These are phyloP conservation scores for Dasyurus viverrinus DNA, from an alignment of 2,113 vertebrate genomes.

Conservation along the genomic window DNA sequence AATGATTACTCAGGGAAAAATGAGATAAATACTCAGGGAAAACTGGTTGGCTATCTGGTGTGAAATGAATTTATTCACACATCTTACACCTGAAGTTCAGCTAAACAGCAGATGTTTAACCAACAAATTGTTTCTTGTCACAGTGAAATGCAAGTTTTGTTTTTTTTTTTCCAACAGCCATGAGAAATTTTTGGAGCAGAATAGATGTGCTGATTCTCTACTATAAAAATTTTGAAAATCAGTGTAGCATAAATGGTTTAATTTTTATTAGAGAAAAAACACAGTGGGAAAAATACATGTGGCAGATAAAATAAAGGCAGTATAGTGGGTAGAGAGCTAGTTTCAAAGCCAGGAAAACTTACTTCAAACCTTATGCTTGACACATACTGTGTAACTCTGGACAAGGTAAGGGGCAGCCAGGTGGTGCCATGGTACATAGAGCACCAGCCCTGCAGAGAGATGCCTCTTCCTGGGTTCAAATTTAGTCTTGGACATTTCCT, in stretches of 20 bases:
- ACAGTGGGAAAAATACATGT: neutral
- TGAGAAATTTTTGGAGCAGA: neutral
- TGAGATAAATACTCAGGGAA: neutral
- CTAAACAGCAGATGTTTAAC: neutral
- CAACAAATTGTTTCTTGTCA: neutral
- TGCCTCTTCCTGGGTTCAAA: neutral
- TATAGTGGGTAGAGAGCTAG: neutral
- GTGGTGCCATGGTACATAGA: neutral
- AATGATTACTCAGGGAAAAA: neutral
- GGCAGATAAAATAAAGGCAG: neutral
- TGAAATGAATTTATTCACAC: neutral
- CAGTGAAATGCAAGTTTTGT: no score
- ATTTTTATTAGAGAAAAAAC: neutral
- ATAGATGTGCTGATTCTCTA: neutral
- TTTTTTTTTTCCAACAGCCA: neutral
- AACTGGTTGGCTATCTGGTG: neutral
- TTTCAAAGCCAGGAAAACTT: neutral
- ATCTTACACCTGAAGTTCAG: neutral
- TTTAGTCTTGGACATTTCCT: no score
- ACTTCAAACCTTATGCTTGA: neutral
- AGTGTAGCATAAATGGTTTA: no score
- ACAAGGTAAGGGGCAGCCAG: neutral
- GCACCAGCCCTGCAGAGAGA: neutral
- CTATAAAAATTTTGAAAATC: neutral
- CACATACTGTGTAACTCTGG: neutral